Conservation (phyloP, 2,888 invertebrate genomes). For the Eupithecia insigniata region DNA sequence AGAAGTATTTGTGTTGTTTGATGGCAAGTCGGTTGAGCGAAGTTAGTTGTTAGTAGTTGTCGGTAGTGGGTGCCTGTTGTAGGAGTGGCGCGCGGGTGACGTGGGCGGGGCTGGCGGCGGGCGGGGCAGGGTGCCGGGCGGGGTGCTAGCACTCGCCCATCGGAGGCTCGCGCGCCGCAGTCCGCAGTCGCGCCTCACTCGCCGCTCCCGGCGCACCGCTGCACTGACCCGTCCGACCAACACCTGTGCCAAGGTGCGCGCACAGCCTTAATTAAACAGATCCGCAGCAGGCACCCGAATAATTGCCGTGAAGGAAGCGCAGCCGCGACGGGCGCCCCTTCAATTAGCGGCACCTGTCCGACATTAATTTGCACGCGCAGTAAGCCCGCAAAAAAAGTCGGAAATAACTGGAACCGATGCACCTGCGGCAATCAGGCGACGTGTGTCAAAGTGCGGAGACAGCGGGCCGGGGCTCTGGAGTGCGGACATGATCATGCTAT, state of each 20-base stretch:
- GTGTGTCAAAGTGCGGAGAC: slow-evolving; percentile 47
- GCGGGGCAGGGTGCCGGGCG: slow-evolving; percentile 77
- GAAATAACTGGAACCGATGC: slow-evolving; percentile 80
- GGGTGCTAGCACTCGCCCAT: slow-evolving; percentile 71
- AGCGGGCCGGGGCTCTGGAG: slow-evolving; percentile 37
- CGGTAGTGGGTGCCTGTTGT: slow-evolving; percentile 65
- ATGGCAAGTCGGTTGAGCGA: slow-evolving; percentile 16
- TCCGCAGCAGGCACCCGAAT: slow-evolving; percentile 74
- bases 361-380: slow-evolving; percentile 78
- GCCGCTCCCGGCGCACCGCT: slow-evolving; percentile 65
- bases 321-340: slow-evolving; percentile 70
- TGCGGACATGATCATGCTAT: slow-evolving; percentile 88
- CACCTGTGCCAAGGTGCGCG: slow-evolving; percentile 71
- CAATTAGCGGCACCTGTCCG: slow-evolving; percentile 80
- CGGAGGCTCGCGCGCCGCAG: slow-evolving; percentile 58
- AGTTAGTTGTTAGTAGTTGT: slow-evolving; percentile 34
- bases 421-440: slow-evolving; percentile 70
- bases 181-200: slow-evolving; percentile 73
- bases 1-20: slow-evolving; percentile 12
- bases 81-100: slow-evolving; percentile 52
- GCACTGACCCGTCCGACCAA: slow-evolving; percentile 48
- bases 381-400: slow-evolving; percentile 75
- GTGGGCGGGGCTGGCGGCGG: slow-evolving; percentile 70
- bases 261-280: slow-evolving; percentile 65
- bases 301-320: slow-evolving; percentile 79